Evolutionary conservation across 2,888 invertebrate species (phyloP).

Genomic region (Listrodromus nycthemerus): DNA sequence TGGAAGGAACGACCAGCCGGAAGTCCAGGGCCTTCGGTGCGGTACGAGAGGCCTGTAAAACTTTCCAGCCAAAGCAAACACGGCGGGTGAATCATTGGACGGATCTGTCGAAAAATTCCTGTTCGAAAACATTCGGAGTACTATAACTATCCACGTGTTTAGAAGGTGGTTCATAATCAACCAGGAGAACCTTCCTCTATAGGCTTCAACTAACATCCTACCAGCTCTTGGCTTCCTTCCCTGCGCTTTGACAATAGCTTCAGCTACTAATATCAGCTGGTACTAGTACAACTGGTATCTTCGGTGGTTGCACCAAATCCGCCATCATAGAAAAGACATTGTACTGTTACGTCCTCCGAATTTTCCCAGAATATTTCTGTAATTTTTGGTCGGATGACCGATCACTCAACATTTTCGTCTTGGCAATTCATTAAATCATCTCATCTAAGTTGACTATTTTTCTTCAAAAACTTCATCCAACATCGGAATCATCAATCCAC

Average conservation of each 20-base stretch:
- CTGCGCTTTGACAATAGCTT: neutral
- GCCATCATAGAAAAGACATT: neutral
- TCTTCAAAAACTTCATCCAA: too few relatives aligned
- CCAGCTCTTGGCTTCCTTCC: too few relatives aligned
- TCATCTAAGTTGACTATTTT: too few relatives aligned
- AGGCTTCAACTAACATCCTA: too few relatives aligned
- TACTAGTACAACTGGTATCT: too few relatives aligned
- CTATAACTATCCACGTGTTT: neutral
- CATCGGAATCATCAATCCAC: too few relatives aligned
- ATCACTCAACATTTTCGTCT: too few relatives aligned
- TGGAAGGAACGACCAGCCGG: conserved; percentile 44
- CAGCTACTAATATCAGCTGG: neutral
- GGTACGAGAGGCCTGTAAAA: conserved; percentile 46
- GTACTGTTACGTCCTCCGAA: too few relatives aligned
- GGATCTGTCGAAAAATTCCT: conserved; percentile 43
- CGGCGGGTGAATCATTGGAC: conserved; percentile 62
- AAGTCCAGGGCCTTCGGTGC: conserved; percentile 56
- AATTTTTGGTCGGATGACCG: too few relatives aligned
- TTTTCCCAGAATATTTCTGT: too few relatives aligned
- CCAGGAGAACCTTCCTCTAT: neutral
- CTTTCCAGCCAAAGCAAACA: conserved; percentile 47
- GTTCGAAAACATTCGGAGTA: conserved; percentile 31
- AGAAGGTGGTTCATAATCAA: neutral
- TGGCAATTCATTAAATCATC: too few relatives aligned
- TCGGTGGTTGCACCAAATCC: neutral